Conservation (phyloP, 2,113 vertebrate species). For the Lota lota region DNA sequence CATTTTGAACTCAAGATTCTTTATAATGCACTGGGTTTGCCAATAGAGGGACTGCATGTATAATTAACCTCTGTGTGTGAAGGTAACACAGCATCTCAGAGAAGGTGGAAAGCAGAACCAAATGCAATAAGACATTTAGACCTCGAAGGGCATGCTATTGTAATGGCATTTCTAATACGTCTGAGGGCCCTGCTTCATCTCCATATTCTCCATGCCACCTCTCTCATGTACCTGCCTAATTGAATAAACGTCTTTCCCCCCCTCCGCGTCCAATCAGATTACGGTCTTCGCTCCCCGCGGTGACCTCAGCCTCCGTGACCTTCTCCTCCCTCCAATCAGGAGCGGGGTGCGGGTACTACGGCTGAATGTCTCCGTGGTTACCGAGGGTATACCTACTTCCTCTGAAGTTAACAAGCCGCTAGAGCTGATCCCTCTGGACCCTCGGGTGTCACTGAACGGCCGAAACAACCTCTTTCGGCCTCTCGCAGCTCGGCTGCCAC, state of each 20-base stretch:
- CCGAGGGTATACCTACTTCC: slow-evolving; percentile 25
- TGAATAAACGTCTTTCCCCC: slow-evolving; percentile 42
- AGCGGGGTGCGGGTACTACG: slow-evolving; percentile 11
- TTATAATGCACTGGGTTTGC: no score
- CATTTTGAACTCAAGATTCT: no score
- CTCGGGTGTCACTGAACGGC: slow-evolving; percentile 41
- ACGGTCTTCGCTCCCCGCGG: slow-evolving; percentile 40
- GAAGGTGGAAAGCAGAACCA: no score
- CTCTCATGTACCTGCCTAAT: slow-evolving; percentile 23
- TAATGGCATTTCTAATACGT: not conserved
- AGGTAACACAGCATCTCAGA: no score
- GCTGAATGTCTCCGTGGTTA: slow-evolving; percentile 31
- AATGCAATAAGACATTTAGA: no score
- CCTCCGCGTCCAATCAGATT: slow-evolving; percentile 47
- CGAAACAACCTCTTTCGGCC: slow-evolving; percentile 44
- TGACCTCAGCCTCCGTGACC: slow-evolving; percentile 54
- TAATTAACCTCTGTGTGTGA: no score
- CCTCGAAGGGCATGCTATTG: not conserved
- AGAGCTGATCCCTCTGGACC: slow-evolving; percentile 51
- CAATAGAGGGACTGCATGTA: no score
- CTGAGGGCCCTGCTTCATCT: no score
- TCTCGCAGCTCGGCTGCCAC: slow-evolving; percentile 48
- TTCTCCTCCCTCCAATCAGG: slow-evolving; percentile 25
- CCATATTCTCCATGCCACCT: slow-evolving; percentile 35
- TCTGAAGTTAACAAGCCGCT: slow-evolving; percentile 58